phyloP scores from a whole-genome alignment of 1,140 invertebrate genomes.

The Antheraea mylitta region DNA sequence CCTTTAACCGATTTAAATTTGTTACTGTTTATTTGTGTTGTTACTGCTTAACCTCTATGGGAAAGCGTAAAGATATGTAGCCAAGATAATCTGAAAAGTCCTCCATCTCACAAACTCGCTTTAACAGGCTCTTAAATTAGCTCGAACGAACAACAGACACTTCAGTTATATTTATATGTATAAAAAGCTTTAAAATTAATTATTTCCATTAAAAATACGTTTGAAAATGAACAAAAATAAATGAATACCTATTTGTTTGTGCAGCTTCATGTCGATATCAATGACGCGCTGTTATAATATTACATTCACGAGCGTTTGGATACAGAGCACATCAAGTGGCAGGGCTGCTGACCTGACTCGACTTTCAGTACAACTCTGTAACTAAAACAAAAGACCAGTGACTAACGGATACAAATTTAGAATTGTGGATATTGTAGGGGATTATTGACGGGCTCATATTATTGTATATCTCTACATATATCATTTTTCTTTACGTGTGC shows the following conservation, averaged over 20 bases:
- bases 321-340: constrained; percentile 34
- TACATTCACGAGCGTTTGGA: constrained; percentile 25
- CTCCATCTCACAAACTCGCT: no score
- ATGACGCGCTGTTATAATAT: constrained; percentile 27
- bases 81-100: no score
- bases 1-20: no score
- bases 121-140: no score
- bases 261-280: constrained; percentile 21
- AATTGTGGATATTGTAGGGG: neutral
- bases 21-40: no score
- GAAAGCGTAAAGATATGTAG: no score
- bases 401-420: neutral
- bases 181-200: neutral
- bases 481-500: no score
- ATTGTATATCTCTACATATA: neutral
- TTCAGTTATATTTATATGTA: no score
- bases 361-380: neutral
- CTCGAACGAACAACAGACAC: no score
- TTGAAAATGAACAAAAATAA: neutral
- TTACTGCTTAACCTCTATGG: no score
- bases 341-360: constrained; percentile 33
- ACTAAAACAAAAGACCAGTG: neutral
- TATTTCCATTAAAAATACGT: neutral
- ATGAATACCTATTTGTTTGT: neutral
- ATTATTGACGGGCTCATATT: neutral